Conservation (phyloP, 2,888 invertebrate genomes). For the Coremacera marginata region DNA sequence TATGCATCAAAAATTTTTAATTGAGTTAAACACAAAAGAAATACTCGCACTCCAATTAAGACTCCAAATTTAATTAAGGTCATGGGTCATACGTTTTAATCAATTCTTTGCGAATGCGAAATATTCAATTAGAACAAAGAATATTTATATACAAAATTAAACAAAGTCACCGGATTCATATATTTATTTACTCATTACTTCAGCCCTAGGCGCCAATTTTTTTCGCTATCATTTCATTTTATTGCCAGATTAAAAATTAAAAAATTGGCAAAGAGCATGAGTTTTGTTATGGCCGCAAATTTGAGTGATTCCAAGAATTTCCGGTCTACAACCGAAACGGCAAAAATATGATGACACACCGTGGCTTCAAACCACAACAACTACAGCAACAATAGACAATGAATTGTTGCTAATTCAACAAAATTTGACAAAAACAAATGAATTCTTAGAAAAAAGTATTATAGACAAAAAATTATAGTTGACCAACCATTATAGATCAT, state of each 20-base stretch:
- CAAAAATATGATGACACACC: background rate
- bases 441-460: background rate
- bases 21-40: no score
- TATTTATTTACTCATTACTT: no score
- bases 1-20: no score
- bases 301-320: slow-evolving; percentile 32
- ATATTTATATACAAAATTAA: no score
- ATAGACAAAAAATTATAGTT: no score
- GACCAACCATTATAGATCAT: slow-evolving; percentile 63
- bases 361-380: background rate
- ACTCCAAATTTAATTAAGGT: no score
- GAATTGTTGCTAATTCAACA: background rate
- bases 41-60: no score
- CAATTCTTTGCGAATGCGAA: no score
- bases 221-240: background rate
- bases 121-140: no score
- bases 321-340: background rate
- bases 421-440: background rate
- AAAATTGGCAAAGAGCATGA: background rate
- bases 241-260: background rate
- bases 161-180: no score
- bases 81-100: no score
- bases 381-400: background rate
- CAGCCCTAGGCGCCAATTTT: background rate
- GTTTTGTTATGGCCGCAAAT: background rate